phyloP scores from a whole-genome alignment of 2,113 vertebrate genomes.

The Lampris incognitus region DNA sequence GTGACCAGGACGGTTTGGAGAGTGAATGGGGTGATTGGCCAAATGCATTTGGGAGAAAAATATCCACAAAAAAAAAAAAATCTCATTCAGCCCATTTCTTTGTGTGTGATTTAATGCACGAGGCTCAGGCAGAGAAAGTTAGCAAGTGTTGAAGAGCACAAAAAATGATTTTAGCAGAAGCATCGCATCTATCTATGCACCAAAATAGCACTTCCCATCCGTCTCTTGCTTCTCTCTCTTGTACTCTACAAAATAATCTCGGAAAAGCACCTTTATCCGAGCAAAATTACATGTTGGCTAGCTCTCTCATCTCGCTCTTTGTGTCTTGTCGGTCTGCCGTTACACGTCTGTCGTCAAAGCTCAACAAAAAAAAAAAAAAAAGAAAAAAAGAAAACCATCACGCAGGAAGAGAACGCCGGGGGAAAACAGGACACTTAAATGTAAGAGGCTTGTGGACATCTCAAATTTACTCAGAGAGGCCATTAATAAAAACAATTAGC shows the following conservation, averaged over 20 bases:
- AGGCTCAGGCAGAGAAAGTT: constrained; percentile 5
- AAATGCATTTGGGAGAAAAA: no score
- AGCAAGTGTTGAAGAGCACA: constrained; percentile 19
- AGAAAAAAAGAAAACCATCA: neutral
- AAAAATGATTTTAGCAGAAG: constrained; percentile 67
- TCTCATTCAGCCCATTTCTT: constrained; percentile 49
- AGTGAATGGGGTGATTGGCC: no score
- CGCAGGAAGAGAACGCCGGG: constrained; percentile 58
- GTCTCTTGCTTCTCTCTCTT: constrained; percentile 55
- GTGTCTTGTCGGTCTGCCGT: constrained; percentile 54
- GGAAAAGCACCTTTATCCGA: constrained; percentile 58
- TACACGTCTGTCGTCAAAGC: constrained; percentile 46
- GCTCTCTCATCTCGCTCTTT: constrained; percentile 52
- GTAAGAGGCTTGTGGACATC: constrained; percentile 74
- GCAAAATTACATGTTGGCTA: constrained; percentile 62
- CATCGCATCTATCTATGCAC: constrained; percentile 36
- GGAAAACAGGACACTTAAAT: constrained; percentile 65
- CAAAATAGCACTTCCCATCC: constrained; percentile 40
- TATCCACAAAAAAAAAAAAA: neutral
- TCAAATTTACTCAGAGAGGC: constrained; percentile 77
- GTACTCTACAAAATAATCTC: constrained; percentile 57
- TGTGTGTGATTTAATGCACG: constrained; percentile 47
- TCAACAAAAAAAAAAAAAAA: constrained; percentile 49
- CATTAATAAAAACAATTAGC: constrained; percentile 82
- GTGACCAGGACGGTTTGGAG: no score